Evolutionary conservation across 2,888 invertebrate species (phyloP).

Genomic region (Drosophila ustulata): DNA sequence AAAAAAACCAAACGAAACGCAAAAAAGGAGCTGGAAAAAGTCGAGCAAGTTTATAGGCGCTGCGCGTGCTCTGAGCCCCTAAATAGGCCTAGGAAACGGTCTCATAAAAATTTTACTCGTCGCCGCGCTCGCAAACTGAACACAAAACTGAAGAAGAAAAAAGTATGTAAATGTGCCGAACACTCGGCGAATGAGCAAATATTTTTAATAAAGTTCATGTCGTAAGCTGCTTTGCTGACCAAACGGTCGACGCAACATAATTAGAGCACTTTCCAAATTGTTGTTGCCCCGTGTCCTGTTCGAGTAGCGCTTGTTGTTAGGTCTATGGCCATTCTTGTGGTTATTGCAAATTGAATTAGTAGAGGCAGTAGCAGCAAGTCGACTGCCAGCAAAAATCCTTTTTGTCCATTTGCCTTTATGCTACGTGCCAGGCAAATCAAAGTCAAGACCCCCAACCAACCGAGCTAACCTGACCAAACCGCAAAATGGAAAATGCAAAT

Average conservation of each 20-base stretch:
- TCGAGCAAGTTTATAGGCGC: constrained; percentile 70
- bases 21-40: constrained; percentile 18
- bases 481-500: constrained; percentile 79
- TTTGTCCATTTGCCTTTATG: constrained; percentile 64
- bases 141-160: constrained; percentile 2
- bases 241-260: constrained; percentile 66
- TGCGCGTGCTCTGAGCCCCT: constrained; percentile 68
- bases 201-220: constrained; percentile 78
- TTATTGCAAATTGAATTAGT: constrained; percentile 81
- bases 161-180: constrained; percentile 69
- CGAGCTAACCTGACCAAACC: constrained; percentile 36
- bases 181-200: constrained; percentile 62
- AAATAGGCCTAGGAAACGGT: constrained; percentile 47
- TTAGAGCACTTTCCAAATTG: constrained; percentile 60
- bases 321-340: constrained; percentile 56
- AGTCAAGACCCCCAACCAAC: constrained; percentile 34
- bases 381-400: constrained; percentile 69
- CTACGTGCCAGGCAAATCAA: constrained; percentile 78
- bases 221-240: constrained; percentile 75
- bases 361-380: constrained; percentile 60
- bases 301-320: constrained; percentile 1
- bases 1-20: constrained; percentile 19
- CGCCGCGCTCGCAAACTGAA: constrained; percentile 26
- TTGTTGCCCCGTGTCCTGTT: constrained; percentile 1
- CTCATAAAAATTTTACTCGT: constrained; percentile 73